phyloP scores from a whole-genome alignment of 2,888 invertebrate genomes.

The Dysmachus trigonus region DNA sequence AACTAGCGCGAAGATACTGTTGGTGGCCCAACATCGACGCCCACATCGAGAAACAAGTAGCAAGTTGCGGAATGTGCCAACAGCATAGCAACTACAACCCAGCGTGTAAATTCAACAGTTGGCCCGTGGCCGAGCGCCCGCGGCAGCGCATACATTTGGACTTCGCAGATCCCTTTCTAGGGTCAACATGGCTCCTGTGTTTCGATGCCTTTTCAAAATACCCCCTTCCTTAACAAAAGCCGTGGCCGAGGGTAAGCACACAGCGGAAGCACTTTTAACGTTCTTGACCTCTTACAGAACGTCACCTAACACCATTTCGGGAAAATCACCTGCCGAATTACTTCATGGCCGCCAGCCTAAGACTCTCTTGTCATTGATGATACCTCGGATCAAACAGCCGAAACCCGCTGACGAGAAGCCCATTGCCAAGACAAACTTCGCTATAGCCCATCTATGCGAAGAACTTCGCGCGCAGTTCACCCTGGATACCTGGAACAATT shows the following conservation, averaged over 20 bases:
- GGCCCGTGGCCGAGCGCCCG: neutral
- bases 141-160: neutral
- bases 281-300: neutral
- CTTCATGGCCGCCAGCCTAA: neutral
- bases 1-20: constrained; percentile 40
- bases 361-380: too few relatives aligned
- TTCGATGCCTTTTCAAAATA: neutral
- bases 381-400: too few relatives aligned
- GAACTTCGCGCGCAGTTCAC: too few relatives aligned
- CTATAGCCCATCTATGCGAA: too few relatives aligned
- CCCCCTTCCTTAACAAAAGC: neutral
- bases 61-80: too few relatives aligned
- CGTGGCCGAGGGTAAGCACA: neutral
- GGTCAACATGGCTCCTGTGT: neutral
- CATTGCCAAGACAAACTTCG: too few relatives aligned
- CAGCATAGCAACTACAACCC: too few relatives aligned
- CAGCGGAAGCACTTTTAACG: too few relatives aligned
- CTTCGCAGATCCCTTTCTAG: neutral
- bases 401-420: too few relatives aligned
- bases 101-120: neutral
- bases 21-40: constrained; percentile 39
- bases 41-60: constrained; percentile 2
- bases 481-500: too few relatives aligned
- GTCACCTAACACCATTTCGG: neutral
- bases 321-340: neutral